Conservation (phyloP, 2,113 vertebrate genomes). For the Bubo scandiacus region DNA sequence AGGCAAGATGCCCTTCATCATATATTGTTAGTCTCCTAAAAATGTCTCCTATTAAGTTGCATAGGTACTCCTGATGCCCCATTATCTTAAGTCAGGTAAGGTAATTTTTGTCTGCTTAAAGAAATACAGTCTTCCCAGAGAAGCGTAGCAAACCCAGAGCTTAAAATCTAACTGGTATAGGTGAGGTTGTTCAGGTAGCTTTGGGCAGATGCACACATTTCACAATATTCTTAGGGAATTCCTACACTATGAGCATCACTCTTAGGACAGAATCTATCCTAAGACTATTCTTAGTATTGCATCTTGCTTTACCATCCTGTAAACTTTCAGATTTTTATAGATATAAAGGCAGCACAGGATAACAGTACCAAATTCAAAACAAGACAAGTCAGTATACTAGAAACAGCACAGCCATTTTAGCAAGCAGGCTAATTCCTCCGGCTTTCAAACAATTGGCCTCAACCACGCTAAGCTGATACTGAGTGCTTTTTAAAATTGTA, state of each 20-base stretch:
- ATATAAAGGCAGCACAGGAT: not conserved
- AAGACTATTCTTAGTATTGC: not conserved
- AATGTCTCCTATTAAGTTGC: not conserved
- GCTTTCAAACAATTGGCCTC: not conserved
- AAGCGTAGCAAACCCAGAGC: not conserved
- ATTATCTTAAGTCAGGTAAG: not conserved
- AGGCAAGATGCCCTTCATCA: not conserved
- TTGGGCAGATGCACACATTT: not conserved
- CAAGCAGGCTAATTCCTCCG: not conserved
- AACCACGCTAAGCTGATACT: not conserved
- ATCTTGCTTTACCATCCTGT: not conserved
- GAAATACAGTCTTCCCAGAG: not conserved
- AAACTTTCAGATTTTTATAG: not conserved
- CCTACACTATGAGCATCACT: not conserved
- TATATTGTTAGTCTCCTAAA: not conserved
- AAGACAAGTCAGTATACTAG: not conserved
- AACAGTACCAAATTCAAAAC: not conserved
- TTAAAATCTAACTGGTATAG: not conserved
- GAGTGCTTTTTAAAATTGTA: not conserved
- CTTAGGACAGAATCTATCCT: not conserved
- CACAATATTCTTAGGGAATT: not conserved
- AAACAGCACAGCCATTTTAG: not conserved
- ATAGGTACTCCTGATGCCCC: not conserved
- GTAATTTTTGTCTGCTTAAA: not conserved
- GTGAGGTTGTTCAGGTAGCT: not conserved